phyloP scores from a whole-genome alignment of 2,888 invertebrate genomes.

The Agrotis clavis region DNA sequence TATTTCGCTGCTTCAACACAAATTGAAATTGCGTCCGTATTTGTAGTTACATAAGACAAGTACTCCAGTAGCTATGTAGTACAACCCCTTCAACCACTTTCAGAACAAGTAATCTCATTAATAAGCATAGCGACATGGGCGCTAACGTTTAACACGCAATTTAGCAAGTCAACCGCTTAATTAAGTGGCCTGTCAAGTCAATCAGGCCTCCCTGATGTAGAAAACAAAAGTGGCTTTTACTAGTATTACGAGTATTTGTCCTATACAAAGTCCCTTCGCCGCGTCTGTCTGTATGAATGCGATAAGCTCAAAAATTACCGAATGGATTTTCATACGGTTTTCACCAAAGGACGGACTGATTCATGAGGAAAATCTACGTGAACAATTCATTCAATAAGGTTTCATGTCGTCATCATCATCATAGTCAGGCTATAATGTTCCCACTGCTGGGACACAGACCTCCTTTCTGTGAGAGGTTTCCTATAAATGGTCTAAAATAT shows the following conservation, averaged over 20 bases:
- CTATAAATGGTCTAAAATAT: too few species aligned
- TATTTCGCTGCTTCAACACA: conserved; percentile 49
- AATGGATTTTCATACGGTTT: too few species aligned
- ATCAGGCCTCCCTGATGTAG: conserved; percentile 73
- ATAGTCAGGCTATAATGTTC: too few species aligned
- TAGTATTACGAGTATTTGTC: conserved; percentile 16
- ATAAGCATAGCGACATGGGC: conserved; percentile 72
- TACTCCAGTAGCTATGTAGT: conserved; percentile 48
- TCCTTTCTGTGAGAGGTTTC: too few species aligned
- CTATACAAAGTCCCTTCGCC: too few species aligned
- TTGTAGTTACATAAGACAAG: conserved; percentile 53
- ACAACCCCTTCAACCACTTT: conserved; percentile 71
- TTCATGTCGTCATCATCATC: too few species aligned
- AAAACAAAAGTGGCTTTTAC: conserved; percentile 72
- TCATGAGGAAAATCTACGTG: too few species aligned
- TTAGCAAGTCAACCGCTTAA: conserved; percentile 80
- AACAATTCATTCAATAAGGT: too few species aligned
- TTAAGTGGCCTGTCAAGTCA: conserved; percentile 76
- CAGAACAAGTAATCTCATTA: conserved; percentile 78
- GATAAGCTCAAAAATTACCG: too few species aligned
- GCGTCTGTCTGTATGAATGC: too few species aligned
- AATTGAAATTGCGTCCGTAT: not conserved
- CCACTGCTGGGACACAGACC: too few species aligned
- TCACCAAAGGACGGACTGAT: too few species aligned
- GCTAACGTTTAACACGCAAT: conserved; percentile 71